A percentile compares a stretch with the other conserved stretches of the same genome.
phyloP scores from a whole-genome alignment of 2,797 vertebrate species.

The Danionella dracula region DNA sequence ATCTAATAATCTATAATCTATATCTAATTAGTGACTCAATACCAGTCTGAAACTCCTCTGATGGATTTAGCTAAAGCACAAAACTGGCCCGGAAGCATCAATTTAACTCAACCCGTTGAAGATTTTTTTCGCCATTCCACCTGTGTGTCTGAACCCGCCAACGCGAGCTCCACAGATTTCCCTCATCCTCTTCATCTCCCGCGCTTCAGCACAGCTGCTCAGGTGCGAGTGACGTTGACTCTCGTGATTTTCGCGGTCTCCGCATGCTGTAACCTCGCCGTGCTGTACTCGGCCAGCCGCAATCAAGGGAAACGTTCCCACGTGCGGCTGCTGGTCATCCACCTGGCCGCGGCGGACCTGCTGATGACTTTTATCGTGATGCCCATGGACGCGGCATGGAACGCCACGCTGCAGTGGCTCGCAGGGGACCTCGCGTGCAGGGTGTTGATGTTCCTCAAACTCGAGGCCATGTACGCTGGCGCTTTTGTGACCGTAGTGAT shows the following conservation, averaged over 20 bases:
- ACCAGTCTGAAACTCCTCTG: background rate
- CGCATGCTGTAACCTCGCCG: conserved; percentile 68
- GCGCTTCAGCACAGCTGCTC: conserved; percentile 73
- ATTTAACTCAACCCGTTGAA: background rate
- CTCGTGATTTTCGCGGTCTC: conserved; percentile 69
- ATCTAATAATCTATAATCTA: too few relatives aligned
- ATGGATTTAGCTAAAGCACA: background rate
- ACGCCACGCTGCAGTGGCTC: conserved; percentile 78
- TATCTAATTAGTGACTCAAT: too few relatives aligned
- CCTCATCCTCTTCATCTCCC: conserved; percentile 57
- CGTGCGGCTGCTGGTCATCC: conserved; percentile 72
- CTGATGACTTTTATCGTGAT: conserved; percentile 78
- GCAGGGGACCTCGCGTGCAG: conserved; percentile 72
- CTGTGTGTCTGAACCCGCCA: background rate
- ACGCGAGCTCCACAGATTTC: background rate
- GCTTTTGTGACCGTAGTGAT: conserved; percentile 78
- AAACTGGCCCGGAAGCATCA: background rate
- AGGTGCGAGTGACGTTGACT: conserved; percentile 72
- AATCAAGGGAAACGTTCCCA: conserved; percentile 71
- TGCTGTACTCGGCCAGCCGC: conserved; percentile 67
- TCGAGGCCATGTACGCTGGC: conserved; percentile 76
- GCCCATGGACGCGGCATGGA: conserved; percentile 78
- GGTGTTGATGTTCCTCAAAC: conserved; percentile 77
- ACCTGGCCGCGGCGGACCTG: conserved; percentile 74
- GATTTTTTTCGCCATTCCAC: background rate